A percentile compares a stretch with the other conserved stretches of the same genome.
Evolutionary conservation across 2,113 vertebrate species (phyloP).

Genomic region (Bagarius yarrelli): DNA sequence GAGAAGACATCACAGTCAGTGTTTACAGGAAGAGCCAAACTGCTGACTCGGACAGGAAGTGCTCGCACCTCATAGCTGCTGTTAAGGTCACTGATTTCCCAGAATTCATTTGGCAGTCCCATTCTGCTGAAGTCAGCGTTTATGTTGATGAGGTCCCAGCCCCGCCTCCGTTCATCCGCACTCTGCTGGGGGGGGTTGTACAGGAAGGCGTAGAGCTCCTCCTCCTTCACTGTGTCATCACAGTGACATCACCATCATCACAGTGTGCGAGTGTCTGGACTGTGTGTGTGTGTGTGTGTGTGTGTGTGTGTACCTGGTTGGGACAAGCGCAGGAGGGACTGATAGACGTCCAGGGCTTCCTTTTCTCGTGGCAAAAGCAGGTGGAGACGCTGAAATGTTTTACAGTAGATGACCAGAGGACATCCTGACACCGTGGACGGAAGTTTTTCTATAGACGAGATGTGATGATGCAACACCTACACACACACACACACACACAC

Average conservation of each 20-base stretch:
- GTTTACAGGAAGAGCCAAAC: conserved; percentile 17
- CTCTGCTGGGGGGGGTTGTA: conserved; percentile 76
- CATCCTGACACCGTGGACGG: conserved; percentile 67
- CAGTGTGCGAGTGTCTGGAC: not conserved
- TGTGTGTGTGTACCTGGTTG: conserved; percentile 69
- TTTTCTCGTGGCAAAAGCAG: conserved; percentile 74
- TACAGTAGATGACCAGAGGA: conserved; percentile 74
- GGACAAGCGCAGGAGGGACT: conserved; percentile 76
- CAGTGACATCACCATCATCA: conserved; percentile 10
- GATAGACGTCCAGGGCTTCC: conserved; percentile 75
- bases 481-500: conserved; percentile 12
- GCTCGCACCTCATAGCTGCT: conserved; percentile 73
- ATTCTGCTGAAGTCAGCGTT: conserved; percentile 73
- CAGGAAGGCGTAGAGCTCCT: conserved; percentile 80
- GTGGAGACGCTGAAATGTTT: conserved; percentile 74
- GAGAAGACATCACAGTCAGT: not conserved
- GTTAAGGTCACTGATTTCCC: conserved; percentile 75
- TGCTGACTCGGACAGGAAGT: conserved; percentile 10
- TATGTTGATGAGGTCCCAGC: conserved; percentile 73
- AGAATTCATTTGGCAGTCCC: conserved; percentile 74
- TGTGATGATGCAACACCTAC: conserved; percentile 79
- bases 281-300: not conserved
- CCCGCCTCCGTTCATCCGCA: conserved; percentile 68
- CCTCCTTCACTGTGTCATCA: conserved; percentile 63
- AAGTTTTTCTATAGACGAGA: conserved; percentile 73